Percentiles rank a stretch among this genome's conserved stretches.
Conservation (phyloP, 2,113 vertebrate genomes). For the Mungos mungo region DNA sequence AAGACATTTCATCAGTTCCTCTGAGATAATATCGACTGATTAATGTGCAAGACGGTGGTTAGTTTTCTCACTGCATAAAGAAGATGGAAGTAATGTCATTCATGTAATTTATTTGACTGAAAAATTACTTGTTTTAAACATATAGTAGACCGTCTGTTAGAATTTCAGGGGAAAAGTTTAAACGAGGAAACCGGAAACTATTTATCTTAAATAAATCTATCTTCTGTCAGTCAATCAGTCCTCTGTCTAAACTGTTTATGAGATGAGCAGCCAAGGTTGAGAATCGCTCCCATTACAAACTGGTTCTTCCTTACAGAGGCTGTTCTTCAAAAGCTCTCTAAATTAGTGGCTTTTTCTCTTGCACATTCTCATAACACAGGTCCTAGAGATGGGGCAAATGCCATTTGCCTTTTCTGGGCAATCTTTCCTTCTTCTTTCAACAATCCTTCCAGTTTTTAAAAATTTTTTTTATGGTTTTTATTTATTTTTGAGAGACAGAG, state of each 20-base stretch:
- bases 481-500: no score
- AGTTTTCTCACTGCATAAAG: not conserved
- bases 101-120: not conserved
- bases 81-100: not conserved
- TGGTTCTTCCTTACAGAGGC: not conserved
- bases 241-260: not conserved
- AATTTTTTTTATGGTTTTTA: no score
- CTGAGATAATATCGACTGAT: constrained; percentile 29
- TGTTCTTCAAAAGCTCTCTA: not conserved
- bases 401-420: not conserved
- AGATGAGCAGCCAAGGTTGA: not conserved
- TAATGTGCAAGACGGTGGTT: not conserved
- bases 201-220: not conserved
- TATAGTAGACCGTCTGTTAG: not conserved
- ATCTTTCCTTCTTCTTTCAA: not conserved
- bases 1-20: not conserved
- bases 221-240: not conserved
- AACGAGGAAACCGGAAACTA: not conserved
- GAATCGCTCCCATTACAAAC: not conserved
- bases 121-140: not conserved
- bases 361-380: not conserved
- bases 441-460: not conserved
- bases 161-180: not conserved
- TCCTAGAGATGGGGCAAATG: no score
- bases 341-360: not conserved